Conservation (phyloP, 2,888 invertebrate genomes). For the Exephanes ischioxanthus region DNA sequence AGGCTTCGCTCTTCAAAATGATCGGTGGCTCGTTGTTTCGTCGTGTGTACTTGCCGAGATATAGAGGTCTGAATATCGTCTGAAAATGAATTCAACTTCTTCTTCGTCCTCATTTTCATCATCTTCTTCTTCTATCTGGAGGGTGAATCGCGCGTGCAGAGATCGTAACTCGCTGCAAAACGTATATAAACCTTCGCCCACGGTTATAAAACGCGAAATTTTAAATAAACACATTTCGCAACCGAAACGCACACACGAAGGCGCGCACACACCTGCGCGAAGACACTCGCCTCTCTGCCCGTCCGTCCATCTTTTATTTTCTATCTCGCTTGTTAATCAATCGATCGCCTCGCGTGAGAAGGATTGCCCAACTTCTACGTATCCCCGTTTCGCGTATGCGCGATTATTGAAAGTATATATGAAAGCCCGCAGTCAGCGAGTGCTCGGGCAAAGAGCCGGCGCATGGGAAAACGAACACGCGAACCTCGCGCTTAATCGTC, state of each 20-base stretch:
- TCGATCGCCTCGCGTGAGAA: slow-evolving; percentile 40
- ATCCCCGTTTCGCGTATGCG: not conserved
- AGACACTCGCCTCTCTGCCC: not conserved
- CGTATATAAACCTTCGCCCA: slow-evolving; percentile 9
- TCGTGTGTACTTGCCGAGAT: too few relatives aligned
- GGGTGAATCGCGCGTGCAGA: slow-evolving; percentile 33
- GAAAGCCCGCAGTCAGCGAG: slow-evolving; percentile 34
- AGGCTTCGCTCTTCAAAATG: too few relatives aligned
- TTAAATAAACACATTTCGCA: slow-evolving; percentile 20
- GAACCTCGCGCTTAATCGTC: slow-evolving; percentile 42
- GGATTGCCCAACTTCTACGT: slow-evolving; percentile 44
- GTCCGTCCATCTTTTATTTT: not conserved
- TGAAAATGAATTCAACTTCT: too few relatives aligned
- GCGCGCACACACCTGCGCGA: not conserved
- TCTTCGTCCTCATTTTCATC: not conserved
- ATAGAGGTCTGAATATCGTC: too few relatives aligned
- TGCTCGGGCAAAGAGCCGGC: slow-evolving; percentile 22
- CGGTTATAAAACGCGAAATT: slow-evolving; percentile 18
- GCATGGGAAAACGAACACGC: slow-evolving; percentile 46
- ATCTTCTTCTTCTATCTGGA: not conserved
- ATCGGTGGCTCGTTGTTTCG: too few relatives aligned
- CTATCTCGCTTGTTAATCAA: slow-evolving; percentile 45
- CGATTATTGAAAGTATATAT: slow-evolving; percentile 15
- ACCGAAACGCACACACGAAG: not conserved
- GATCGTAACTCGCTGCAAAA: slow-evolving; percentile 1